These are phyloP conservation scores for Rutpela maculata DNA, from an alignment of 2,888 invertebrate genomes.

Conservation along the genomic window DNA sequence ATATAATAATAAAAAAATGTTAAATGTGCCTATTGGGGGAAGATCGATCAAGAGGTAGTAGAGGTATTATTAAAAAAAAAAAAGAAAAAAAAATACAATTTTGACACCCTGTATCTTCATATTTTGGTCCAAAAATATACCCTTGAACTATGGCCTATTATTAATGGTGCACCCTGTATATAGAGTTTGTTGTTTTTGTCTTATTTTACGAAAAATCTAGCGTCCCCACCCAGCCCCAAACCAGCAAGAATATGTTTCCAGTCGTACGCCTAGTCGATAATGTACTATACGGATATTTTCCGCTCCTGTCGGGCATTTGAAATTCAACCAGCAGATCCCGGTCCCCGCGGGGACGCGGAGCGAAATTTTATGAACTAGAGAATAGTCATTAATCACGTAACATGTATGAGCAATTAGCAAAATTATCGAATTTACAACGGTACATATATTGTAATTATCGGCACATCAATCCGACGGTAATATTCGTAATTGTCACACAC, in stretches of 20 bases:
- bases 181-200: no score
- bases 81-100: no score
- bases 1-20: no score
- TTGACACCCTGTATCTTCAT: no score
- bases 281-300: not conserved
- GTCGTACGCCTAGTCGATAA: not conserved
- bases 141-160: no score
- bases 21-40: no score
- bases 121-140: no score
- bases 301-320: not conserved
- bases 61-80: no score
- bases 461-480: conserved; percentile 47
- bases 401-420: conserved; percentile 53
- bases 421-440: conserved; percentile 58
- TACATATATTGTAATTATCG: conserved; percentile 49
- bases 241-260: not conserved
- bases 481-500: conserved; percentile 53
- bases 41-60: no score
- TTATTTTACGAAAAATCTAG: not conserved
- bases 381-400: conserved; percentile 52
- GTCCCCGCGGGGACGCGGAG: conserved; percentile 26
- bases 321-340: not conserved
- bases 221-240: not conserved
- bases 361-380: conserved; percentile 40
- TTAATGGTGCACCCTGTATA: no score